Evolutionary conservation across 2,888 invertebrate genomes (phyloP).

Genomic region (Caenorhabditis angaria): DNA sequence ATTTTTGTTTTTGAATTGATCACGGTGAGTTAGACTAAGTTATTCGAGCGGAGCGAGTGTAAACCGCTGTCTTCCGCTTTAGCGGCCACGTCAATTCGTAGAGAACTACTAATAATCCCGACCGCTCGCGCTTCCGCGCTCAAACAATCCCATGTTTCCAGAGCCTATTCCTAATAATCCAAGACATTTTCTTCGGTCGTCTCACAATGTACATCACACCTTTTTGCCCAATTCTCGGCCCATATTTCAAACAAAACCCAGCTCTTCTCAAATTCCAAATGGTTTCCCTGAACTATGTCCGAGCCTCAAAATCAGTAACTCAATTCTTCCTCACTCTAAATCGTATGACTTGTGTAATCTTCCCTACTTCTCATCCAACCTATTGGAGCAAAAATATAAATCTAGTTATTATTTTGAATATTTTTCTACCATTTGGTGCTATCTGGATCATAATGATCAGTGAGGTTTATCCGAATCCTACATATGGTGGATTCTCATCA

Average conservation of each 20-base stretch:
- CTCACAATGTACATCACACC: slow-evolving; percentile 1
- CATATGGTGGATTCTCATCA: slow-evolving; percentile 14
- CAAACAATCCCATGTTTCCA: neutral
- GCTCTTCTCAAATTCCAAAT: neutral
- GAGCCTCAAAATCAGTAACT: slow-evolving; percentile 15
- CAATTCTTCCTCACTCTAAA: slow-evolving; percentile 17
- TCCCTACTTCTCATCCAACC: slow-evolving; percentile 11
- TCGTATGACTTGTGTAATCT: slow-evolving; percentile 17
- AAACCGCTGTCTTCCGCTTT: too few relatives aligned
- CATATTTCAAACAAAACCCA: neutral
- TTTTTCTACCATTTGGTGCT: slow-evolving; percentile 6
- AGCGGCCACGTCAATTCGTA: too few relatives aligned
- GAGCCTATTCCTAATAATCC: neutral
- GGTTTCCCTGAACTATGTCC: neutral
- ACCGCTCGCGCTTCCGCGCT: neutral
- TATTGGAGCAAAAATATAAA: slow-evolving; percentile 8
- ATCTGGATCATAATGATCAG: slow-evolving; percentile 12
- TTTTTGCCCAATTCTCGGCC: slow-evolving; percentile 1
- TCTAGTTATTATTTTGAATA: neutral
- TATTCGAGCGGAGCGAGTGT: too few relatives aligned
- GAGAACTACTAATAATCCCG: neutral
- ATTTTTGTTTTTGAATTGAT: too few relatives aligned
- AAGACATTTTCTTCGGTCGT: neutral
- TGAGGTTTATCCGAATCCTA: neutral
- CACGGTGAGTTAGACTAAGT: too few relatives aligned